A percentile compares a stretch with the other conserved stretches of the same genome.
Conservation (phyloP, 2,797 vertebrate genomes). For the Aratinga solstitialis region DNA sequence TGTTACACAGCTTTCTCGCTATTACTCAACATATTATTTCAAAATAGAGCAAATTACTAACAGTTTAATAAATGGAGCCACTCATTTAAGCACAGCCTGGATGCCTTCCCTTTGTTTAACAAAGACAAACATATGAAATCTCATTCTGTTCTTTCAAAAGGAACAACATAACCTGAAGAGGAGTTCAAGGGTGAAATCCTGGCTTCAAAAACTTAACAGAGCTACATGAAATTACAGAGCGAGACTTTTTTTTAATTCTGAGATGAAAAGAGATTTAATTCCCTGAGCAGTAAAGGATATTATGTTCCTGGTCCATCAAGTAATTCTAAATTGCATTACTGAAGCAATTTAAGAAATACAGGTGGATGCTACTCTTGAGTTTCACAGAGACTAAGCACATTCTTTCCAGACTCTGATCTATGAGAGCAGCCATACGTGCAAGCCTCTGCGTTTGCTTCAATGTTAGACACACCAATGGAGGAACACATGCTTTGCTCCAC, state of each 20-base stretch:
- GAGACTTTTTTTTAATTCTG: background rate
- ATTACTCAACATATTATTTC: background rate
- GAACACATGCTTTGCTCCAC: fast-evolving
- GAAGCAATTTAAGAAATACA: background rate
- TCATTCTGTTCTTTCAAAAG: background rate
- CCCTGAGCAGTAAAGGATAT: background rate
- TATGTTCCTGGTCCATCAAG: background rate
- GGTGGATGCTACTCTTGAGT: background rate
- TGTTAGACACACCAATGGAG: background rate
- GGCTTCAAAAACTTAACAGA: background rate
- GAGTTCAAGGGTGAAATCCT: background rate
- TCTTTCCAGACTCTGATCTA: background rate
- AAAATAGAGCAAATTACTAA: background rate
- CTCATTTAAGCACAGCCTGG: background rate
- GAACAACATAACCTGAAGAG: background rate
- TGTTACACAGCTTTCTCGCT: background rate
- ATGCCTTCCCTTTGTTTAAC: background rate
- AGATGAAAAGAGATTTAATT: background rate
- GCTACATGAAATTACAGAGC: background rate
- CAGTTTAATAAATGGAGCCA: background rate
- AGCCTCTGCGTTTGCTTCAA: fast-evolving
- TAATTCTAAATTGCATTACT: background rate
- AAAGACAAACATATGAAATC: background rate
- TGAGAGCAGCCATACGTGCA: background rate
- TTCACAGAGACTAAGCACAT: background rate